Base-by-base conservation (phyloP, 2,797 vertebrate genomes). In the Eremophila alpestris region DNA sequence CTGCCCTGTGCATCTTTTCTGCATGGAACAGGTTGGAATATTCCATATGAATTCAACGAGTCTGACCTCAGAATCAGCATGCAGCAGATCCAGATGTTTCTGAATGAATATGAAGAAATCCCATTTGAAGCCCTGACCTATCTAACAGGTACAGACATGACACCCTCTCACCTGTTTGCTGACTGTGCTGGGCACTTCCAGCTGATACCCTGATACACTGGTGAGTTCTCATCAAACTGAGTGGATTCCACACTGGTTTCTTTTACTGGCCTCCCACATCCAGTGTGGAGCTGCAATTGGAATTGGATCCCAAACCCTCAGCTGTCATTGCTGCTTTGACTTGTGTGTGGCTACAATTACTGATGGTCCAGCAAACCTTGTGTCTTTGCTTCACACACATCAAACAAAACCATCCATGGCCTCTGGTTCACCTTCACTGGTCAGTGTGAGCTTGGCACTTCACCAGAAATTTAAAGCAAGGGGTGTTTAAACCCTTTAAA, bases 31-130 rank as follows among this genome's bases (percentile, higher is more conserved):
- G 99, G 99, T 59, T 99, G 99, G 99, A 99, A 99, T 96, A 99
- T 99, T 96, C 99, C 99, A 1, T 99, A 99, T 7, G 99, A 99
- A 95, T 99, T 99, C 96, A 99, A 99, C 0, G 99, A 99, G 92
- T 99, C 99, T 21, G 99, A 99, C 93, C 97, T 99, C 81, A 97
- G 98, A 89, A 99, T 99, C 96, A 99, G 99, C 41, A 98, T 99
- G 96, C 98, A 97, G 63, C 99, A 99, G 98, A 98, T 99, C 88
- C 98, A 99, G 97, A 99, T 99, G 99, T 99, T 99, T 94, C 97
- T 99, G 93, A 98, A 99, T 83, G 99, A 99, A 41, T 99, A 99
- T 88, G 98, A 98, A 54, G 98, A 98, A 71, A 96, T 99, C 86
- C 99, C 99, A 2, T 98, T 99, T 87, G 99, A 99, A 65, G 99